Percentiles rank a stretch among this genome's conserved stretches.
phyloP scores from a whole-genome alignment of 2,888 invertebrate species.

The Eurytoma adleriae region DNA sequence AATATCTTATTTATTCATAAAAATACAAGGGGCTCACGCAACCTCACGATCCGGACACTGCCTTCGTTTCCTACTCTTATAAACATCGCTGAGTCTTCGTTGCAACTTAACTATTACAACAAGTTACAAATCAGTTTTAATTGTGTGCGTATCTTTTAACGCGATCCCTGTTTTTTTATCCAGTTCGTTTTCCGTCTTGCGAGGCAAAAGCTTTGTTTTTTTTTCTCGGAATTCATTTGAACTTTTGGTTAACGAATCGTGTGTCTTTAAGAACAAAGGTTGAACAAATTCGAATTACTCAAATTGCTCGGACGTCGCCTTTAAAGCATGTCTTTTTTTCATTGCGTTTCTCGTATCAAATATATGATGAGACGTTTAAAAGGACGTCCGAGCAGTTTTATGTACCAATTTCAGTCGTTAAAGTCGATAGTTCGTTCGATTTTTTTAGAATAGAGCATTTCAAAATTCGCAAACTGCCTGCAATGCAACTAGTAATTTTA shows the following conservation, averaged over 20 bases:
- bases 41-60: constrained; percentile 48
- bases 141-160: constrained; percentile 34
- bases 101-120: background rate
- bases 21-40: constrained; percentile 71
- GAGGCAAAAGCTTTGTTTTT: constrained; percentile 20
- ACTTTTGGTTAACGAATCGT: background rate
- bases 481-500: background rate
- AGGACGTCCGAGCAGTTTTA: constrained; percentile 32
- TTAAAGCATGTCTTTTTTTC: constrained; percentile 45
- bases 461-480: constrained; percentile 1
- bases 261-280: background rate
- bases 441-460: constrained; percentile 8
- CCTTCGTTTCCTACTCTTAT: background rate
- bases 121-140: constrained; percentile 27
- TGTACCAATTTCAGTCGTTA: background rate
- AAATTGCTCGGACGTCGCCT: constrained; percentile 38
- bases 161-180: constrained; percentile 17
- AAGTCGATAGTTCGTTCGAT: background rate
- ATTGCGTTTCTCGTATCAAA: constrained; percentile 51
- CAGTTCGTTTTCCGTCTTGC: constrained; percentile 19
- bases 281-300: background rate
- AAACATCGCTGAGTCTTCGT: background rate
- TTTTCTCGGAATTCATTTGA: background rate
- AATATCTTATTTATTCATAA: constrained; percentile 76
- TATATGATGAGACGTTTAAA: constrained; percentile 52